These are phyloP conservation scores for Heliocidaris erythrogramma DNA, from an alignment of 35 echinoderm and acorn worm species.

Conservation along the genomic window DNA sequence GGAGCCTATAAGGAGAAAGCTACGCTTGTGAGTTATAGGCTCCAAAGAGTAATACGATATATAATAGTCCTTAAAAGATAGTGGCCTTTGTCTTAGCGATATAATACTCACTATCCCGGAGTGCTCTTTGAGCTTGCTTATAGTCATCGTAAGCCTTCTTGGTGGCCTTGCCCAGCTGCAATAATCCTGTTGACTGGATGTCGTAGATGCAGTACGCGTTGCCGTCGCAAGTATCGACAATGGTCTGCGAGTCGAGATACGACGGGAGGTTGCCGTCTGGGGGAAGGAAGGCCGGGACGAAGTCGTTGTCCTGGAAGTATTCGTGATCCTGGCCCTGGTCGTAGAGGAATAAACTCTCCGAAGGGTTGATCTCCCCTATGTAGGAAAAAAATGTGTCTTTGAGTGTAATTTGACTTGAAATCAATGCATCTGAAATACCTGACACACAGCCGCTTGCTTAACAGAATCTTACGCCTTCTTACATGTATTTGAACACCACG, in stretches of 20 bases:
- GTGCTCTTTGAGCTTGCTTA: constrained; percentile 66
- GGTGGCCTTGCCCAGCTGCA: constrained; percentile 83
- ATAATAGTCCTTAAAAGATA: too few relatives aligned
- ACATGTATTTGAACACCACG: too few relatives aligned
- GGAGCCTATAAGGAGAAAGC: too few relatives aligned
- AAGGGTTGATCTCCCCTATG: constrained; percentile 66
- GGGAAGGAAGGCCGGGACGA: constrained; percentile 69
- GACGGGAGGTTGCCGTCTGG: constrained; percentile 33
- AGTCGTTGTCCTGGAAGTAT: constrained; percentile 74
- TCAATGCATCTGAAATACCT: too few relatives aligned
- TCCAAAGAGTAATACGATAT: too few relatives aligned
- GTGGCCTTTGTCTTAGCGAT: not conserved
- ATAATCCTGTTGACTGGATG: constrained; percentile 69
- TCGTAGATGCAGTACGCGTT: constrained; percentile 85
- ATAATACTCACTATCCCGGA: constrained; percentile 57
- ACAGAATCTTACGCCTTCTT: too few relatives aligned
- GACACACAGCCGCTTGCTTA: too few relatives aligned
- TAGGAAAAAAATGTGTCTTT: not conserved
- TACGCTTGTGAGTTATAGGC: too few relatives aligned
- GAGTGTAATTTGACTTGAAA: too few relatives aligned
- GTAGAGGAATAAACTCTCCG: constrained; percentile 65
- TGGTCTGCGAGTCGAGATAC: constrained; percentile 43
- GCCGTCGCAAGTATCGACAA: constrained; percentile 62
- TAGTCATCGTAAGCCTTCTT: constrained; percentile 84
- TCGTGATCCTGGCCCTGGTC: constrained; percentile 68